Base-by-base conservation (phyloP, 2,113 vertebrate genomes). In the Ceyx melanurus region DNA sequence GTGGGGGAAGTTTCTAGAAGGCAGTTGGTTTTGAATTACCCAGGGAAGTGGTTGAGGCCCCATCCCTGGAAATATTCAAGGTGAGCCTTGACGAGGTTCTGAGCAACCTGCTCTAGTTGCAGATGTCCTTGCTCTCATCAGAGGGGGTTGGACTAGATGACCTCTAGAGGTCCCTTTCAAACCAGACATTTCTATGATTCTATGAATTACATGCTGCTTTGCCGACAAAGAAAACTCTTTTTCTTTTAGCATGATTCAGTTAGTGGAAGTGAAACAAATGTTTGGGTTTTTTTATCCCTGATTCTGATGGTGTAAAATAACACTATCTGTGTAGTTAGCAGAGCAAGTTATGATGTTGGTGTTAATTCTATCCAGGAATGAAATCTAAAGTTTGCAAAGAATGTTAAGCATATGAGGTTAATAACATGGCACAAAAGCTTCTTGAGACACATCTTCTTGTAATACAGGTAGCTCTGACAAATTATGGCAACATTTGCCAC, bases 401-500 rank as follows among this genome's bases (percentile, higher is more conserved):
- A 26, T n/a, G 9, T 33, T 65, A 73, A 50, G 31, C 5, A 10
- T 23, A 12, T 76, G 71, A 82, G 28, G 10, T 72, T 90, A 86
- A 83, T 64, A 74, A 54, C 1, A 1, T 50, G 35, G 11, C 37
- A 58, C 17, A 66, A 61, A 9, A 65, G 16, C 17, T 68, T 87
- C 23, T 65, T 78, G 81, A 79, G 61, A 86, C 93, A 68, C 60
- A 43, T 73, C 35, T 88, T 89, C 42, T 21, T 88, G 53, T 60
- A 33, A 37, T 64, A 53, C 9, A 78, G 13, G 15, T 51, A 37
- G 11, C 45, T 61, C 42, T 94, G 74, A 90, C 70, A 90, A 81
- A 64, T 83, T 60, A 93, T 84, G 50, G 23, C 48, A 94, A 1
- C 82, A 88, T 94, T 90, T 94, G 77, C 87, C 89, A 87, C 51